Evolutionary conservation across 2,888 invertebrate species (phyloP).

Genomic region (Microplitis deprimator): DNA sequence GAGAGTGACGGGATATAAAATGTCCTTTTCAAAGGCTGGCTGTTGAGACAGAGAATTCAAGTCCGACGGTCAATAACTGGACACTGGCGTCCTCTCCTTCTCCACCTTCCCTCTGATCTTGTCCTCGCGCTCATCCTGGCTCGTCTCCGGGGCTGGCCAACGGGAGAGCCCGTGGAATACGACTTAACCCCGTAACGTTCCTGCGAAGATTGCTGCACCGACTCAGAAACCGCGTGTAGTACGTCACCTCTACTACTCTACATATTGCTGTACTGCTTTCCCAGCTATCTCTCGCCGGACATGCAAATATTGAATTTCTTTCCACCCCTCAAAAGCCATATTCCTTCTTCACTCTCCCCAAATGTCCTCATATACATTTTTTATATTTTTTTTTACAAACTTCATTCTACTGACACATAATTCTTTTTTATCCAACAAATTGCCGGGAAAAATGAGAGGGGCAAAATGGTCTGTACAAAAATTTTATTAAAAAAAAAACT

Average conservation of each 20-base stretch:
- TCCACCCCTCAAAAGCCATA: conserved; percentile 27
- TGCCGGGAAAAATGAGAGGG: not conserved
- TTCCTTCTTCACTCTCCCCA: conserved; percentile 15
- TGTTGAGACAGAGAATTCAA: conserved; percentile 26
- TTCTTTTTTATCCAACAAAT: not conserved
- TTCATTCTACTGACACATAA: not conserved
- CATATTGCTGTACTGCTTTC: not conserved
- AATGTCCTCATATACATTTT: conserved; percentile 12
- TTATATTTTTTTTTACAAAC: conserved; percentile 10
- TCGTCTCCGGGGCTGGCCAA: conserved; percentile 42
- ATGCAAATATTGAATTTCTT: conserved; percentile 62
- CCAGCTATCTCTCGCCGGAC: conserved; percentile 49
- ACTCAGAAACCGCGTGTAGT: conserved; percentile 30
- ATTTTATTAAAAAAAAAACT: not conserved
- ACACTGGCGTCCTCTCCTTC: conserved; percentile 61
- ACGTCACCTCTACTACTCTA: not conserved
- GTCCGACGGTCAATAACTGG: conserved; percentile 70
- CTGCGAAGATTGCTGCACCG: conserved; percentile 47
- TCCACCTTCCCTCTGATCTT: conserved; percentile 48
- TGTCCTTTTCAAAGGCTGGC: conserved; percentile 29
- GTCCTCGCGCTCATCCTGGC: conserved; percentile 27
- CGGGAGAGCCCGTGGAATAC: conserved; percentile 46
- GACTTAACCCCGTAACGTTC: conserved; percentile 43
- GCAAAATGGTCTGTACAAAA: not conserved
- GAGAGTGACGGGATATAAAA: not conserved